These are phyloP conservation scores for Wiebesia pumilae DNA, from an alignment of 1,140 invertebrate genomes.

Conservation along the genomic window DNA sequence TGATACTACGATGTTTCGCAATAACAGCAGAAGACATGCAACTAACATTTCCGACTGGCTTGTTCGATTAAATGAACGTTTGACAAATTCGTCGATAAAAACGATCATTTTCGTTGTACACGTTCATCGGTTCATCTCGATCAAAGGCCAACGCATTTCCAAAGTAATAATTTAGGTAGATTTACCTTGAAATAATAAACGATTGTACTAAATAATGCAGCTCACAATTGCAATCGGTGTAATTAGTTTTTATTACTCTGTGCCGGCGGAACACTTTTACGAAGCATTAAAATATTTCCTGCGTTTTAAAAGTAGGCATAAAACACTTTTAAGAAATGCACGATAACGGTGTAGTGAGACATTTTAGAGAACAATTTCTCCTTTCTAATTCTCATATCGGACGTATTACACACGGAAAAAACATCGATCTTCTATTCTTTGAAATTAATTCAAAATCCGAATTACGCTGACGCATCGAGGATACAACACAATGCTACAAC, in stretches of 20 bases:
- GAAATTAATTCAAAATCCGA: background rate
- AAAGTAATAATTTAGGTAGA: background rate
- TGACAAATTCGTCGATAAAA: background rate
- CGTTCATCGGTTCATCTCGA: background rate
- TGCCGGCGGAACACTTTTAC: background rate
- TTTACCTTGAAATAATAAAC: background rate
- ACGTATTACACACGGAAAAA: slow-evolving; percentile 17
- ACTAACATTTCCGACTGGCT: background rate
- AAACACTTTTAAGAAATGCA: background rate
- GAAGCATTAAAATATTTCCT: background rate
- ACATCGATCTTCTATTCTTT: background rate
- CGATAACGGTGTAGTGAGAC: slow-evolving; percentile 12
- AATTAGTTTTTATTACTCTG: background rate
- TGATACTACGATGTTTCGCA: background rate
- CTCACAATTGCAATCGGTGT: background rate
- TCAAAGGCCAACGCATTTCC: background rate
- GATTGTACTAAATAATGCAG: background rate
- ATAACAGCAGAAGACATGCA: too few species aligned
- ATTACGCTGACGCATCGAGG: background rate
- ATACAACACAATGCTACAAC: too few species aligned
- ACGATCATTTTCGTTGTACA: background rate
- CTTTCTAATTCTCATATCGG: slow-evolving; percentile 28
- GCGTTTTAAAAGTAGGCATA: background rate
- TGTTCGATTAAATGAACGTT: background rate
- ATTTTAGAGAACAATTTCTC: slow-evolving; percentile 31